A percentile compares a stretch with the other conserved stretches of the same genome.
These are phyloP conservation scores for Drosophila bunnanda DNA, from an alignment of 2,888 invertebrate genomes.

Conservation along the genomic window DNA sequence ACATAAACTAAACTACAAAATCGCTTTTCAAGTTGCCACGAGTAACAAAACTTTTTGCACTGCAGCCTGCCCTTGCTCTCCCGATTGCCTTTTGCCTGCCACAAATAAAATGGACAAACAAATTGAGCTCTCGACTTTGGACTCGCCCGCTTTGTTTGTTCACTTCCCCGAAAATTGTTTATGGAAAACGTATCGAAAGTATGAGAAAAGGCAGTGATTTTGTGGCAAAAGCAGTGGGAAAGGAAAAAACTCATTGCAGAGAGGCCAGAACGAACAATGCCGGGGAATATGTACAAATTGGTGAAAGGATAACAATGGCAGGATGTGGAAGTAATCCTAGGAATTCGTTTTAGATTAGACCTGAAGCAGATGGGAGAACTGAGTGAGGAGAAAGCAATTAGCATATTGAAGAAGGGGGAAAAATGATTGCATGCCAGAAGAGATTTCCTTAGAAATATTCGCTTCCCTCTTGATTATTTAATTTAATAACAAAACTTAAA, in stretches of 20 bases:
- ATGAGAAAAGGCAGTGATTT: constrained; percentile 9
- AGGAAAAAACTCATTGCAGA: constrained; percentile 57
- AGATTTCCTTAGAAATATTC: not conserved
- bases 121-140: constrained; percentile 54
- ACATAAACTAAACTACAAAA: constrained; percentile 71
- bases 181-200: constrained; percentile 44
- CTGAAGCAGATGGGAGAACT: constrained; percentile 18
- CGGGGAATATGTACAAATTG: constrained; percentile 37
- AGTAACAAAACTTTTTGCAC: constrained; percentile 33
- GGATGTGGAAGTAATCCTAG: constrained; percentile 7
- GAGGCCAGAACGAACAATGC: constrained; percentile 6
- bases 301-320: constrained; percentile 11
- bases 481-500: not conserved
- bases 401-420: not conserved
- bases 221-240: constrained; percentile 8
- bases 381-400: constrained; percentile 18
- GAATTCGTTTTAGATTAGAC: constrained; percentile 12
- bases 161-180: constrained; percentile 56
- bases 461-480: not conserved
- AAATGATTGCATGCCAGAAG: not conserved
- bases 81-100: constrained; percentile 27
- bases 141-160: constrained; percentile 11
- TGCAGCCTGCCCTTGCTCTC: constrained; percentile 6
- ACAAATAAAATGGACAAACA: constrained; percentile 60
- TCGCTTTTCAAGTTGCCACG: constrained; percentile 56